phyloP scores from a whole-genome alignment of 2,888 invertebrate species.

The Caenorhabditis angaria region DNA sequence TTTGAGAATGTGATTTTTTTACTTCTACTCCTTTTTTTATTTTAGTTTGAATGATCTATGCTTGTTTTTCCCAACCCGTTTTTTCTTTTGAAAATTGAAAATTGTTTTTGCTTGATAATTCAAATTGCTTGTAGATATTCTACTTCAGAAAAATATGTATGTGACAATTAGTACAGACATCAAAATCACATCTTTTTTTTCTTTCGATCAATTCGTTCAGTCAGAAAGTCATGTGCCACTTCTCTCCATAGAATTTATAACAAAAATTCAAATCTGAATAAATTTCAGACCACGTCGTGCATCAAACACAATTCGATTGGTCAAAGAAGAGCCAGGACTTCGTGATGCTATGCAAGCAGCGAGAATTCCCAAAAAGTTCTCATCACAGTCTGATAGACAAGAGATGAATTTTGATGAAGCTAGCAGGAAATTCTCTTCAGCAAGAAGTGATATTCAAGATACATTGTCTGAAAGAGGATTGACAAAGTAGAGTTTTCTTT shows the following conservation, averaged over 20 bases:
- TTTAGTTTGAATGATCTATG: too few species aligned
- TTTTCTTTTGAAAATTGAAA: too few species aligned
- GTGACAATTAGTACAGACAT: too few species aligned
- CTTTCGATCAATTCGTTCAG: too few species aligned
- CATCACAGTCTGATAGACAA: conserved; percentile 29
- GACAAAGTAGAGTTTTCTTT: neutral
- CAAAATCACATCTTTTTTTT: too few species aligned
- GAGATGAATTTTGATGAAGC: neutral
- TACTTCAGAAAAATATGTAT: too few species aligned
- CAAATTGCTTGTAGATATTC: too few species aligned
- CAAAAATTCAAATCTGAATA: neutral
- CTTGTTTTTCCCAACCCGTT: too few species aligned
- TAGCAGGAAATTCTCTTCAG: neutral
- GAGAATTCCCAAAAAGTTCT: conserved; percentile 16
- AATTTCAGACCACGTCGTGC: conserved; percentile 23
- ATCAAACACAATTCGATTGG: conserved; percentile 9
- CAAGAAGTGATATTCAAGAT: neutral
- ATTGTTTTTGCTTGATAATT: too few species aligned
- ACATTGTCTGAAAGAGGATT: neutral
- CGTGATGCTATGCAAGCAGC: conserved; percentile 16
- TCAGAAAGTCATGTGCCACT: neutral
- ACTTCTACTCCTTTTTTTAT: neutral
- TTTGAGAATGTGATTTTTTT: conserved; percentile 8
- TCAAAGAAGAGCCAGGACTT: conserved; percentile 22
- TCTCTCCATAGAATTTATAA: neutral